Conservation (phyloP, 2,797 vertebrate genomes). For the Pantherophis alleghaniensis region DNA sequence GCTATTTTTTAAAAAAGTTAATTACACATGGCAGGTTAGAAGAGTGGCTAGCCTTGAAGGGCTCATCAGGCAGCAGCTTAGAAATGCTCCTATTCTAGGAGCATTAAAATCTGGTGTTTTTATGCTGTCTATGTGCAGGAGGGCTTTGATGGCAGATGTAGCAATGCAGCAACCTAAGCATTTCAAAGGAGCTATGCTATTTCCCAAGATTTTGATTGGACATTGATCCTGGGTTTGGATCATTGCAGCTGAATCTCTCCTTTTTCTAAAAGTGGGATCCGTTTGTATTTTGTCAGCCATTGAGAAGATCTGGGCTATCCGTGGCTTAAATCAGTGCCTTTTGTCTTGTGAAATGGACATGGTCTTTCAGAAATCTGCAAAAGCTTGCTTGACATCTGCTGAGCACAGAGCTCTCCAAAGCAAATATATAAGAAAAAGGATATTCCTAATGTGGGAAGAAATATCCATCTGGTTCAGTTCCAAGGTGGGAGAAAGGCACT, state of each 20-base stretch:
- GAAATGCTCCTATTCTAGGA: neutral
- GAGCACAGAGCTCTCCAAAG: neutral
- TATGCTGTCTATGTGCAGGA: neutral
- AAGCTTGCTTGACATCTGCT: neutral
- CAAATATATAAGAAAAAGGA: neutral
- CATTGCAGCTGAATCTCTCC: neutral
- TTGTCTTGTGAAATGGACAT: neutral
- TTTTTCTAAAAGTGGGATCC: neutral
- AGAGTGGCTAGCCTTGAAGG: neutral
- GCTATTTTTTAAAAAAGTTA: neutral
- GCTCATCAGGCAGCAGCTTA: neutral
- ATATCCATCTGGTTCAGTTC: too few relatives aligned
- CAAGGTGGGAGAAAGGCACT: too few relatives aligned
- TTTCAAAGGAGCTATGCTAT: neutral
- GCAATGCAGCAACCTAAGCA: neutral
- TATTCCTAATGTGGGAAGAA: too few relatives aligned
- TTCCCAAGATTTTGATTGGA: neutral
- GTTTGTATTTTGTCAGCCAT: neutral
- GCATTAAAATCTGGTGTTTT: neutral
- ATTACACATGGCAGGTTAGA: neutral
- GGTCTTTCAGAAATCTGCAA: neutral
- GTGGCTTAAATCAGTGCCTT: neutral
- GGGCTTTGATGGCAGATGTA: neutral
- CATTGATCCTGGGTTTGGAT: neutral
- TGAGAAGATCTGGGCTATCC: neutral